phyloP scores from a whole-genome alignment of 2,797 vertebrate genomes.

The Epinephelus awoara region DNA sequence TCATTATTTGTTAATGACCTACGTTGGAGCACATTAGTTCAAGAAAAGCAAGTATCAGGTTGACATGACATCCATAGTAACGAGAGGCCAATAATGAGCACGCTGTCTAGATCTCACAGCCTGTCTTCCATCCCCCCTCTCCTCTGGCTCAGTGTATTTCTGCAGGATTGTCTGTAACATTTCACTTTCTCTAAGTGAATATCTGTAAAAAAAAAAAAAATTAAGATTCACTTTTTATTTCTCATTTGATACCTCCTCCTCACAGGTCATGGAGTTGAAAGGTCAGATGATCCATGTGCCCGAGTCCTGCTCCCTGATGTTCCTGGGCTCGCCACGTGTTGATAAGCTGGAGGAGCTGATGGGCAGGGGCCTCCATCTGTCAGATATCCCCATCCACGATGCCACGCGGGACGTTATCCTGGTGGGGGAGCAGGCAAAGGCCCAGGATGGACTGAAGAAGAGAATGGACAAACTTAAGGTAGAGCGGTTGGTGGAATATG shows the following conservation, averaged over 20 bases:
- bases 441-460: slow-evolving; percentile 98
- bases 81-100: not conserved
- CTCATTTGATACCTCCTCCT: slow-evolving; percentile 2
- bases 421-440: slow-evolving; percentile 98
- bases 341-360: slow-evolving; percentile 98
- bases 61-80: slow-evolving; percentile 1
- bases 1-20: slow-evolving; percentile 4
- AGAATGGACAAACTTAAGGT: slow-evolving; percentile 98
- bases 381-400: slow-evolving; percentile 98
- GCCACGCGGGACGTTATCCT: slow-evolving; percentile 97
- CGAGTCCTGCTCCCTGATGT: slow-evolving; percentile 94
- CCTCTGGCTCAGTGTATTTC: slow-evolving; percentile 2
- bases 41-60: not conserved
- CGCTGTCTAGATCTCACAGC: not conserved
- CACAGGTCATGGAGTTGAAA: slow-evolving; percentile 98
- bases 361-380: slow-evolving; percentile 96
- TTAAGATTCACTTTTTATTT: not conserved
- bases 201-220: not conserved
- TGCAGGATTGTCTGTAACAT: not conserved
- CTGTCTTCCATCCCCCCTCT: not conserved
- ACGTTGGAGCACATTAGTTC: not conserved
- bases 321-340: slow-evolving; percentile 97
- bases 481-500: no score
- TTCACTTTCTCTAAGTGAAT: not conserved
- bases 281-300: slow-evolving; percentile 99